phyloP scores from a whole-genome alignment of 2,797 vertebrate genomes.

The Vultur gryphus region DNA sequence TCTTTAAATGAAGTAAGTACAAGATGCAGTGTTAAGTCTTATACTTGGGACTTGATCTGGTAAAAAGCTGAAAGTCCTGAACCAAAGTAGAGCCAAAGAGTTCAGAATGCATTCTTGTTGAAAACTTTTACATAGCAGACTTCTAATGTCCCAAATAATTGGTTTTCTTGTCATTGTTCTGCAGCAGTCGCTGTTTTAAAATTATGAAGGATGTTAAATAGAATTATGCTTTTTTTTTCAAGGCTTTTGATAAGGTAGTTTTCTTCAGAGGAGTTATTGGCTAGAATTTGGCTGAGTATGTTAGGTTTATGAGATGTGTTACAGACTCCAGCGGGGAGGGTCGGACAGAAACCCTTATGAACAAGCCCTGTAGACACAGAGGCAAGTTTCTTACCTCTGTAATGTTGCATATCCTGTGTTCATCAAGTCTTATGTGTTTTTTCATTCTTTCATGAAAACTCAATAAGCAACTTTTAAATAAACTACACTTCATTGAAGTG shows the following conservation, averaged over 20 bases:
- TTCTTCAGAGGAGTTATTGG: neutral
- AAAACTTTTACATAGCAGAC: neutral
- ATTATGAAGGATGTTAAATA: neutral
- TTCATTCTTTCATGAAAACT: neutral
- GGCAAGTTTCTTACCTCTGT: neutral
- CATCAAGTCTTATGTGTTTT: neutral
- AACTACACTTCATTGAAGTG: neutral
- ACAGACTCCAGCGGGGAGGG: neutral
- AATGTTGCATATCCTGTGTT: neutral
- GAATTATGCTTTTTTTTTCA: neutral
- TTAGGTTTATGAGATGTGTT: neutral
- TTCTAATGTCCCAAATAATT: neutral
- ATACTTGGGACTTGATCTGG: neutral
- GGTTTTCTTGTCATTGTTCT: neutral
- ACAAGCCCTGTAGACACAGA: neutral
- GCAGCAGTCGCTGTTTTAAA: neutral
- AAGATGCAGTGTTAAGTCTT: neutral
- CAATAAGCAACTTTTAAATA: neutral
- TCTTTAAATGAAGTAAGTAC: neutral
- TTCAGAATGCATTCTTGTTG: neutral
- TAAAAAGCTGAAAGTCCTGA: neutral
- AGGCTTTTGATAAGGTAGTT: neutral
- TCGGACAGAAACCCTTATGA: neutral
- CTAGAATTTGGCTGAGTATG: neutral
- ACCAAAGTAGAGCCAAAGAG: neutral